Conservation (phyloP, 30 jellyfish, hydroid and myxozoan species). For the Hydra vulgaris region DNA sequence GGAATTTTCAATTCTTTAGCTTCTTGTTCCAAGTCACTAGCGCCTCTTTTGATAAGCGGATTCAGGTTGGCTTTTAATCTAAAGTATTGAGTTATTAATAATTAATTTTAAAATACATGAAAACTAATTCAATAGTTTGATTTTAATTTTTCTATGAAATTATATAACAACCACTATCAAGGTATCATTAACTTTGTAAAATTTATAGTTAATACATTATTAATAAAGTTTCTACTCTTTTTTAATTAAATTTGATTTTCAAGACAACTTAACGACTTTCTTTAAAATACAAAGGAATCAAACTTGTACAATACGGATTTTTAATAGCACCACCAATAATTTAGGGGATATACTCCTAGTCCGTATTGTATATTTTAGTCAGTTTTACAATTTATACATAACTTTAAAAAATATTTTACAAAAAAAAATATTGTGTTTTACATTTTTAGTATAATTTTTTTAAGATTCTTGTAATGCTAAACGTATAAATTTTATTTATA, state of each 20-base stretch:
- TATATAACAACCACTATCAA: not conserved
- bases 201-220: not conserved
- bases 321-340: not conserved
- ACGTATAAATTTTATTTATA: no score
- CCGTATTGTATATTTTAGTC: no score
- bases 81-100: not conserved
- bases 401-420: no score
- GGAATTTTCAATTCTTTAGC: not conserved
- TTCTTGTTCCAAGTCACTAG: slow-evolving; percentile 27
- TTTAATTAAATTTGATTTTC: not conserved
- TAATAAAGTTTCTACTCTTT: no score
- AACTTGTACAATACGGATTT: not conserved
- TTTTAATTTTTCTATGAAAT: not conserved
- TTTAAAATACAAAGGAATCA: not conserved
- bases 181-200: not conserved
- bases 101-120: not conserved
- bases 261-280: not conserved
- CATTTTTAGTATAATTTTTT: no score
- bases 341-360: not conserved
- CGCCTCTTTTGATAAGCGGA: slow-evolving; percentile 6
- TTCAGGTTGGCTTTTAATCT: not conserved
- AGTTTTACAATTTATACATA: no score
- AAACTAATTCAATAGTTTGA: not conserved
- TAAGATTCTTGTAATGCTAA: no score
- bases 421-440: no score